Conservation (phyloP, 2,888 invertebrate species). For the Rhingia rostrata region DNA sequence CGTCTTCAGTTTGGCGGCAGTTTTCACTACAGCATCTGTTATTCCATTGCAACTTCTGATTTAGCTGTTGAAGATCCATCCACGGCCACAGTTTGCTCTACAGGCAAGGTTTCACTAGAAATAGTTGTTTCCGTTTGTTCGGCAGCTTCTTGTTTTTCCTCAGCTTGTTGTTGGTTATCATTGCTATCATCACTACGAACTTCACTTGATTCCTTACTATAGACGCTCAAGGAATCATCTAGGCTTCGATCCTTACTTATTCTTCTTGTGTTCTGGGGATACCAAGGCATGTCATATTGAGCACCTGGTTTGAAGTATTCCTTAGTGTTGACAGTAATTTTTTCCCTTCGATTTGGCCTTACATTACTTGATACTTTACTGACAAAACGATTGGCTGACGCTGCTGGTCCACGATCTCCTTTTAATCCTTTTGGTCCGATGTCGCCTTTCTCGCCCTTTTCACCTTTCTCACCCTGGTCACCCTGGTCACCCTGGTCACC, state of each 20-base stretch:
- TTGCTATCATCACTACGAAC: too few relatives aligned
- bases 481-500: not conserved
- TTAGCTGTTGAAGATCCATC: too few relatives aligned
- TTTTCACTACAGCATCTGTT: too few relatives aligned
- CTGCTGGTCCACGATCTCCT: conserved; percentile 34
- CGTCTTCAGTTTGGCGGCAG: too few relatives aligned
- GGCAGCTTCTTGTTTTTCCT: not conserved
- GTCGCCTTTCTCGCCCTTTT: conserved; percentile 26
- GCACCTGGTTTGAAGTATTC: too few relatives aligned
- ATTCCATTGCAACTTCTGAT: too few relatives aligned
- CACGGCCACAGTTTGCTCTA: too few relatives aligned
- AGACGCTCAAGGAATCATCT: too few relatives aligned
- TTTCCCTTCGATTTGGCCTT: conserved; percentile 39
- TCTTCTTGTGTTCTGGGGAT: conserved; percentile 48
- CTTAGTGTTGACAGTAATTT: conserved; percentile 19
- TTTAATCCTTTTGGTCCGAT: conserved; percentile 24
- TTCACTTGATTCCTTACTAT: conserved; percentile 10
- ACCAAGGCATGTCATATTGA: not conserved
- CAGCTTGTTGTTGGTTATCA: too few relatives aligned
- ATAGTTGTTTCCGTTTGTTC: not conserved
- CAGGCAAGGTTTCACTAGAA: too few relatives aligned
- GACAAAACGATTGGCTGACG: conserved; percentile 8
- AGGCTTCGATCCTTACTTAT: conserved; percentile 18
- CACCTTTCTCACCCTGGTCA: not conserved
- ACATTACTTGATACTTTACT: not conserved